These are phyloP conservation scores for Harpalus rubripes DNA, from an alignment of 2,888 invertebrate genomes.

Conservation along the genomic window DNA sequence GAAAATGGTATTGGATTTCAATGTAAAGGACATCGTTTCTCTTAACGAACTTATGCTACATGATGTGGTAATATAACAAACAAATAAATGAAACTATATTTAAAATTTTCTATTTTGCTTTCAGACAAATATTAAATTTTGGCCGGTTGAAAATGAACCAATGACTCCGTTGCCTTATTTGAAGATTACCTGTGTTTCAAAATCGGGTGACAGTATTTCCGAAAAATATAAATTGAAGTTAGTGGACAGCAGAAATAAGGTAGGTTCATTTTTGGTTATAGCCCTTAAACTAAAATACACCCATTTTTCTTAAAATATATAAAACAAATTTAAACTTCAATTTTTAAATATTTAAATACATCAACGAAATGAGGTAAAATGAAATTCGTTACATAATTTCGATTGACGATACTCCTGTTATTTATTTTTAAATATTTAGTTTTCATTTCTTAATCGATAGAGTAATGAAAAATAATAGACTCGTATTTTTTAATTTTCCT, in stretches of 20 bases:
- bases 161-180: slow-evolving; percentile 72
- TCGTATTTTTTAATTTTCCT: too few relatives aligned
- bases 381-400: too few relatives aligned
- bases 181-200: slow-evolving; percentile 69
- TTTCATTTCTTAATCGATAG: too few relatives aligned
- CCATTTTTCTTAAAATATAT: too few relatives aligned
- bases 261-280: too few relatives aligned
- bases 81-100: slow-evolving; percentile 9
- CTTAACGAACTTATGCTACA: slow-evolving; percentile 72
- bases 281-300: too few relatives aligned
- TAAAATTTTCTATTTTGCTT: slow-evolving; percentile 34
- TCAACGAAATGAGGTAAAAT: neutral
- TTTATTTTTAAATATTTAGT: too few relatives aligned
- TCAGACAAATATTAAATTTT: slow-evolving; percentile 72
- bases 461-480: too few relatives aligned
- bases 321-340: too few relatives aligned
- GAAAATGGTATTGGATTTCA: slow-evolving; percentile 74
- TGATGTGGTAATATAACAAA: slow-evolving; percentile 71
- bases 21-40: slow-evolving; percentile 73
- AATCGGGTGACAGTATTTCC: slow-evolving; percentile 61
- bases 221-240: slow-evolving; percentile 63
- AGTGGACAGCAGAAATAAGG: slow-evolving; percentile 63
- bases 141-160: slow-evolving; percentile 70
- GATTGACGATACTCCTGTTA: too few relatives aligned
- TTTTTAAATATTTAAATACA: neutral